These are phyloP conservation scores for Patiria pectinifera DNA, from an alignment of 53 echinoderm and acorn worm species.

Conservation along the genomic window DNA sequence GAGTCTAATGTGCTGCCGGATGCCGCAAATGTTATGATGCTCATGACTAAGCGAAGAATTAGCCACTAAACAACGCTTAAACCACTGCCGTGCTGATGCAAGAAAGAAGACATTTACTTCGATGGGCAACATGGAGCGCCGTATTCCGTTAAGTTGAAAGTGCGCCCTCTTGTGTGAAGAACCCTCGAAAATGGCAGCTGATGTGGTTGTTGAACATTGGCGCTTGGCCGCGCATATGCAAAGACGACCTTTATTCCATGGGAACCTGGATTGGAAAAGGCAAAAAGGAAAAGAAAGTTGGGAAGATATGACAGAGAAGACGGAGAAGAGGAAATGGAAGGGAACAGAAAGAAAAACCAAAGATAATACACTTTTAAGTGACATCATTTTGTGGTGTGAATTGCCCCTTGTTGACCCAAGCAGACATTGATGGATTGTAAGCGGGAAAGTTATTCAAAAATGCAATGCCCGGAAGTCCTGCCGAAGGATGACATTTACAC, in stretches of 20 bases:
- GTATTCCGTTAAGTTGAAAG: not conserved
- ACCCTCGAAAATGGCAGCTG: not conserved
- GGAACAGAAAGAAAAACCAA: too few relatives aligned
- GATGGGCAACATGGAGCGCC: not conserved
- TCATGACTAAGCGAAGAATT: too few relatives aligned
- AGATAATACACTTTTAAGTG: too few relatives aligned
- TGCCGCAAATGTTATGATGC: too few relatives aligned
- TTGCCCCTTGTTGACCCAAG: too few relatives aligned
- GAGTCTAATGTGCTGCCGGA: too few relatives aligned
- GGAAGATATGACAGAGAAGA: not conserved
- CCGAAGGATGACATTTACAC: too few relatives aligned
- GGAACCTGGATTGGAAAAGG: constrained; percentile 22
- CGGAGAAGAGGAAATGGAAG: not conserved
- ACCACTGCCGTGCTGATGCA: not conserved
- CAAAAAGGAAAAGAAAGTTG: not conserved
- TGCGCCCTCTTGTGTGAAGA: not conserved
- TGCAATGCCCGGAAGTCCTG: too few relatives aligned
- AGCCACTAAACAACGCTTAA: too few relatives aligned
- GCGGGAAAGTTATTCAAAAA: too few relatives aligned
- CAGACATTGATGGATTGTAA: too few relatives aligned
- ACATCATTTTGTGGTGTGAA: too few relatives aligned
- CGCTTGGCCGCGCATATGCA: not conserved
- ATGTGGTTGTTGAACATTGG: not conserved
- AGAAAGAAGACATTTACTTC: not conserved
- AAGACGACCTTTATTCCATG: constrained; percentile 1